Evolutionary conservation across 2,888 invertebrate species (phyloP), one percentile per base, ranked within the genome.

Genomic region (Biston betularia): DNA sequence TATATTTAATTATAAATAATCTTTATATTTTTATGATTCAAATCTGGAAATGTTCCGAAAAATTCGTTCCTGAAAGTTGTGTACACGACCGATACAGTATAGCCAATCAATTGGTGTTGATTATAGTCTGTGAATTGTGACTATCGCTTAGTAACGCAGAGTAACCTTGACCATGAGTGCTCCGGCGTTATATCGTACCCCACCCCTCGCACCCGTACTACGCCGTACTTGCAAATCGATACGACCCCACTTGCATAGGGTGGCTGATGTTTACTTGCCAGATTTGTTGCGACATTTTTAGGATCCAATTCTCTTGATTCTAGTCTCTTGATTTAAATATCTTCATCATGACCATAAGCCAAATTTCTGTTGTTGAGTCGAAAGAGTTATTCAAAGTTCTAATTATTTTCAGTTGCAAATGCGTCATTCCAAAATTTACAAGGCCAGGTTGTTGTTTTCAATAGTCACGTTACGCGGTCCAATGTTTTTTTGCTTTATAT

Each of bases 121-220:
- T 84, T 82, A 76, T 70, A 81, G 70, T 78, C 81, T 81, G 77
- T 82, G 82, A 84, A 76, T 79, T 79, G 79, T 84, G 74, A 76
- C 82, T 80, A 80, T 79, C 78, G 76, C 70, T 75, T 77, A 66
- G 78, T 81, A 78, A 79, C 78, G 74, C 75, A 65, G 81, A 76
- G 83, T 89, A 86, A 89, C 91, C 91, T 92, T 92, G 91, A 86
- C 90, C 89, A 82, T 89, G 87, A 84, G 83, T 75, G 77, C 81
- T 85, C 79, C 80, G 73, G 80, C 84, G 80, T 81, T 79, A 82
- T 82, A 82, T 70, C 75, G 70, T 70, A 70, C 78, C 78, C 75
- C 74, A 69, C 76, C 68, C 75, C 76, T 79, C 69, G 75, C 73
- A 74, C 70, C 78, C 70, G 24, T 75, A 73, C 69, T 81, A 76